phyloP scores from a whole-genome alignment of 1,140 invertebrate genomes.

The Paraescarpia echinospica region DNA sequence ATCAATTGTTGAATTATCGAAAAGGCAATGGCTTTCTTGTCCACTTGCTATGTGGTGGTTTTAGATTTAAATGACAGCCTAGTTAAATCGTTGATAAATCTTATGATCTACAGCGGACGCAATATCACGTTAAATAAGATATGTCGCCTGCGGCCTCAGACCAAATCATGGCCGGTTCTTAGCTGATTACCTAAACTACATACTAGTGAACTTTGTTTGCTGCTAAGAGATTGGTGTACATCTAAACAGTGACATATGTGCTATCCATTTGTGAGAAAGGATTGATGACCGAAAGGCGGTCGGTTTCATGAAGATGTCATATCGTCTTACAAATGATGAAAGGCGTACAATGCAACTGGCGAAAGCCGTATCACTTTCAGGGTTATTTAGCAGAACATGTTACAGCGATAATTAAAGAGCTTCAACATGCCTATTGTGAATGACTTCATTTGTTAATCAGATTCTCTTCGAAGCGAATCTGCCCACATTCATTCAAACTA shows the following conservation, averaged over 20 bases:
- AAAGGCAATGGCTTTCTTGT: too few species aligned
- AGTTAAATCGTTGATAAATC: too few species aligned
- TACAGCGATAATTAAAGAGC: background rate
- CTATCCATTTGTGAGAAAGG: background rate
- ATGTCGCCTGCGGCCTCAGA: background rate
- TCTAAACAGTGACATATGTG: background rate
- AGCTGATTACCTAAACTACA: background rate
- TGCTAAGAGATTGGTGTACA: background rate
- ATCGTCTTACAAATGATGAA: conserved; percentile 1
- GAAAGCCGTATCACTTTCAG: background rate
- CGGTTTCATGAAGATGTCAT: background rate
- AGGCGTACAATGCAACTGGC: background rate
- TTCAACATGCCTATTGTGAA: background rate
- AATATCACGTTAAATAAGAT: too few species aligned
- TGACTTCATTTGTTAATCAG: background rate
- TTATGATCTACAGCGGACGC: background rate
- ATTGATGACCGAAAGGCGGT: background rate
- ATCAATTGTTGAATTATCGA: too few species aligned
- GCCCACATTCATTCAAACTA: background rate
- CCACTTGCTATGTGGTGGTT: too few species aligned
- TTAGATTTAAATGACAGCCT: too few species aligned
- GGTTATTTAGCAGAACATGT: background rate
- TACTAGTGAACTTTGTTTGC: background rate
- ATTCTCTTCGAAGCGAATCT: background rate
- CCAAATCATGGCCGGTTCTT: background rate